Evolutionary conservation across 2,113 vertebrate genomes (phyloP).

Genomic region (Mastomys natalensis): DNA sequence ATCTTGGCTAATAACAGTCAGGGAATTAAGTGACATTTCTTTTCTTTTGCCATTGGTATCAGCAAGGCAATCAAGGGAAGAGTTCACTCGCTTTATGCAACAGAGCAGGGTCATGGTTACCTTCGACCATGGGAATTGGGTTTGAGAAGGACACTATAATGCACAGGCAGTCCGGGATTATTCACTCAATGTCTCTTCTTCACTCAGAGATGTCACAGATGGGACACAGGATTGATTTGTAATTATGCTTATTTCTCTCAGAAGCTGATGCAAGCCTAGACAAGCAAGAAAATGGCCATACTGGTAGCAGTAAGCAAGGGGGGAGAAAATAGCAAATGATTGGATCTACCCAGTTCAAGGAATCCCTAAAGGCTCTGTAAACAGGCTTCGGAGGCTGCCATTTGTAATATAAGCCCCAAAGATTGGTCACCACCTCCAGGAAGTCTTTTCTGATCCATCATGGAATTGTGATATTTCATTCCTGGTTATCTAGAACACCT

Average conservation of each 20-base stretch:
- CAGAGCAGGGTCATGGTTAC: background rate
- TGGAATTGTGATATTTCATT: background rate
- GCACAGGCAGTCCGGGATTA: background rate
- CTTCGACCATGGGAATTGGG: background rate
- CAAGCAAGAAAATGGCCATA: background rate
- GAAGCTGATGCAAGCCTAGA: background rate
- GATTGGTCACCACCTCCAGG: background rate
- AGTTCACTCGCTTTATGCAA: background rate
- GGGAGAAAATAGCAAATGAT: background rate
- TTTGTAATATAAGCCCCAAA: background rate
- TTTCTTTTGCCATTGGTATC: background rate
- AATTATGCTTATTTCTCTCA: slow-evolving; percentile 16
- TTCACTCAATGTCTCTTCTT: background rate
- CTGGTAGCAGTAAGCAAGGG: background rate
- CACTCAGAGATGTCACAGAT: slow-evolving; percentile 5
- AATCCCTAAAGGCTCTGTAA: background rate
- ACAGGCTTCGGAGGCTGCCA: background rate
- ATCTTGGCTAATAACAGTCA: background rate
- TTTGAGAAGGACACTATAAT: background rate
- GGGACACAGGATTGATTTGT: slow-evolving; percentile 32
- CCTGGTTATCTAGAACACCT: background rate
- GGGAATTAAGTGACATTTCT: background rate
- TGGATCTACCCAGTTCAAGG: background rate
- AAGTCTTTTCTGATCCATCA: background rate
- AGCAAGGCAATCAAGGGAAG: background rate